Percentiles rank a stretch among this genome's conserved stretches.
Conservation (phyloP, 2,113 vertebrate species). For the Hippopotamus amphibius region DNA sequence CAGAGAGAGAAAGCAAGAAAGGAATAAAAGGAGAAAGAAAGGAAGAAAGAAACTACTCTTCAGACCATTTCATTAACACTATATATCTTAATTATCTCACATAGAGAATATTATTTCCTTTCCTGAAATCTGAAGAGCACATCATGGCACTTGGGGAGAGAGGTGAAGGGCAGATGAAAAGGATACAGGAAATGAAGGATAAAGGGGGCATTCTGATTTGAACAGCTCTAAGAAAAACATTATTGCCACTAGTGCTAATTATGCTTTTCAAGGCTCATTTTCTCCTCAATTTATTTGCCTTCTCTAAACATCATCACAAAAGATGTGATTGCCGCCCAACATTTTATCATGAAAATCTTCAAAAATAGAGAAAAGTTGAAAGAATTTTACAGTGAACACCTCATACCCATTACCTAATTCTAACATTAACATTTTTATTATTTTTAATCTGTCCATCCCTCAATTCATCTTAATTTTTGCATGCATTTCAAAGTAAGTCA, state of each 20-base stretch:
- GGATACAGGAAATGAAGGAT: background rate
- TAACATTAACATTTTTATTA: conserved; percentile 13
- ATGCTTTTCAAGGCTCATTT: background rate
- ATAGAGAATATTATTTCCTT: background rate
- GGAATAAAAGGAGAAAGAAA: background rate
- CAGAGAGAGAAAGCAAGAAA: no score
- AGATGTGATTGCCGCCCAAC: background rate
- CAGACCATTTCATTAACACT: conserved; percentile 17
- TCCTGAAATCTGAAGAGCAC: background rate
- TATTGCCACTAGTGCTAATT: background rate
- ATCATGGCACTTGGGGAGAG: background rate
- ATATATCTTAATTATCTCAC: conserved; percentile 25
- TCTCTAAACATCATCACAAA: background rate
- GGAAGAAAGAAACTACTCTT: background rate
- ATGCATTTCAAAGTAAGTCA: conserved; percentile 34
- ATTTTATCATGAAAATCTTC: background rate
- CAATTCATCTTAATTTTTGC: conserved; percentile 21
- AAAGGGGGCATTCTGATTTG: background rate
- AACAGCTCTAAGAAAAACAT: background rate
- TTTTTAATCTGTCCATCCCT: background rate
- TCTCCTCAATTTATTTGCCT: background rate
- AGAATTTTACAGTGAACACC: background rate
- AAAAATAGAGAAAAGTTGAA: background rate
- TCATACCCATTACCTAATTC: background rate
- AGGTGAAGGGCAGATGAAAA: background rate